Base-by-base conservation (phyloP, 2,888 invertebrate genomes). In the Oasisia sp. region DNA sequence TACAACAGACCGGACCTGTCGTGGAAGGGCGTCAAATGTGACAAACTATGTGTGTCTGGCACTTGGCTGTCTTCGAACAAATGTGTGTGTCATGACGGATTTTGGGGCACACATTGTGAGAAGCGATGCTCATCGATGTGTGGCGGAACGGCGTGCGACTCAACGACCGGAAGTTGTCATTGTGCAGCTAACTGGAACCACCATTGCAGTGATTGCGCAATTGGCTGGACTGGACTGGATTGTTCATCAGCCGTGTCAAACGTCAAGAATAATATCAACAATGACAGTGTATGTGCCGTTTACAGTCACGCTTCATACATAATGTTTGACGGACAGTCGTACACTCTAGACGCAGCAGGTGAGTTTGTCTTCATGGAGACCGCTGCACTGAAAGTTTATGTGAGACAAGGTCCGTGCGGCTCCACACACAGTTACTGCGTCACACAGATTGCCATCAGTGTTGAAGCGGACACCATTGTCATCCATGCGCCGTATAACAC, bases 171-270 rank as follows among this genome's bases (percentile, higher is more conserved):
- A 8, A 32, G 27, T 3, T 95, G 95, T 91, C 92, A 91, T 27
- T 95, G 95, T 91, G 92, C 94, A 11, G 92, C 94, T n/a, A 44
- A 93, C 58, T 94, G 93, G 91, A 92, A 92, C 19, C 74, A 74
- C 27, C 91, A 92, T 50, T 95, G 95, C 93, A 89, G 91, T 2
- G 90, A 58, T 14, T 95, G 95, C 92, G 89, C 93, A 12, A 44
- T 89, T 50, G 94, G 94, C 0, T 95, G 95, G 94, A 91, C 92
- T 91, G 95, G 95, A 44, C 32, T 58, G 1, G 94, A 95, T 91
- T 95, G 95, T 92, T 93, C 94, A 8, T 93, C 93, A n/a, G 94
- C 93, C 0, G 58, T 92, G 58, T 92, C 93, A 8, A 38, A 91
- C 32, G 32, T 92, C 11, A 91, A 93, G 1, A 45, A 32, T 32